A percentile compares a stretch with the other conserved stretches of the same genome.
Conservation (phyloP, 2,797 vertebrate genomes). For the Tapirus indicus region DNA sequence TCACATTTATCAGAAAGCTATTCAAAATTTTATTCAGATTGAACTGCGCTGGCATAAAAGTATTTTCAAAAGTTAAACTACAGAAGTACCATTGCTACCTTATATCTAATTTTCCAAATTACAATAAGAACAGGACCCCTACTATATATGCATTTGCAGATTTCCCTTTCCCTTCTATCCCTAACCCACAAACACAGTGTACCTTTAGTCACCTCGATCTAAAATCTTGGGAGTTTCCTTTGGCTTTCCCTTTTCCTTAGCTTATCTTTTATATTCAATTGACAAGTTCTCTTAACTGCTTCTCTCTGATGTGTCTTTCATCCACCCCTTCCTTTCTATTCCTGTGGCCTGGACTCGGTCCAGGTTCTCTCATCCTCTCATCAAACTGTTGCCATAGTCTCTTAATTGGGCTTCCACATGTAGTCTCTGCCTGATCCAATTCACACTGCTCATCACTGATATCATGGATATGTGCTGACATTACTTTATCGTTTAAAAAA, state of each 20-base stretch:
- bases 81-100: not conserved
- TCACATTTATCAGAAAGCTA: not conserved
- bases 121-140: not conserved
- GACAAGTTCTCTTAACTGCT: not conserved
- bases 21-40: not conserved
- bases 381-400: not conserved
- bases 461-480: not conserved
- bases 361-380: conserved; percentile 8
- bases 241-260: conserved; percentile 25
- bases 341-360: not conserved
- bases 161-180: not conserved
- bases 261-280: conserved; percentile 32
- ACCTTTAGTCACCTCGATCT: not conserved
- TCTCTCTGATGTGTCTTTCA: conserved; percentile 43
- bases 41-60: not conserved
- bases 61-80: conserved; percentile 37
- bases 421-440: not conserved
- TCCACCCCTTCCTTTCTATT: not conserved
- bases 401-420: not conserved
- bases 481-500: not conserved
- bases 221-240: conserved; percentile 31
- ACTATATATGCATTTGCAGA: not conserved
- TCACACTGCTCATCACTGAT: not conserved
- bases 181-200: not conserved
- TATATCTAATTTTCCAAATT: conserved; percentile 9